These are phyloP conservation scores for Burhinus bistriatus DNA, from an alignment of 2,113 vertebrate species.

Conservation along the genomic window DNA sequence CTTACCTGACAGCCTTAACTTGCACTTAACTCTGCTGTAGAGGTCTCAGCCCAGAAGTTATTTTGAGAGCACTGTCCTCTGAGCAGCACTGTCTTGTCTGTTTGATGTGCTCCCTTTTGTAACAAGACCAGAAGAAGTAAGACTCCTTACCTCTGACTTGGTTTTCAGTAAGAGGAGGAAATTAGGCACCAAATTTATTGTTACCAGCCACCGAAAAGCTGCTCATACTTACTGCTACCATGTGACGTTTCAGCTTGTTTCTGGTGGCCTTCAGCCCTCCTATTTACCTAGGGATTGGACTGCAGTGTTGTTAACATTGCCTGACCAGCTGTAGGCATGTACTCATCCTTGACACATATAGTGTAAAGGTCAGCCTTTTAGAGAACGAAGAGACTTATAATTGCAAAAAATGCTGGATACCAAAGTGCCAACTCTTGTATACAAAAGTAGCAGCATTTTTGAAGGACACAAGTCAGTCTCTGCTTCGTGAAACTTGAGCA, in stretches of 20 bases:
- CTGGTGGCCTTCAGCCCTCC: background rate
- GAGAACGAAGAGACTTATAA: background rate
- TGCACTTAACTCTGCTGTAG: background rate
- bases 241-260: background rate
- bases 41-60: background rate
- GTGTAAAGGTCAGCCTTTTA: background rate
- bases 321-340: background rate
- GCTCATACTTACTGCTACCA: background rate
- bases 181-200: background rate
- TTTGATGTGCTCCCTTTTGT: background rate
- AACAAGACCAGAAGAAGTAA: background rate
- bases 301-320: background rate
- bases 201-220: background rate
- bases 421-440: background rate
- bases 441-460: background rate
- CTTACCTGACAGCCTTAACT: background rate
- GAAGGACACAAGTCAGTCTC: background rate
- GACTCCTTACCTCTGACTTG: background rate
- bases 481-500: background rate
- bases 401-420: background rate
- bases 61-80: background rate
- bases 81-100: background rate
- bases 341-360: background rate
- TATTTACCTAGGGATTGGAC: background rate
- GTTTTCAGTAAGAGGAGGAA: background rate